These are phyloP conservation scores for Gastrophysa polygoni DNA, from an alignment of 2,888 invertebrate species.

Conservation along the genomic window DNA sequence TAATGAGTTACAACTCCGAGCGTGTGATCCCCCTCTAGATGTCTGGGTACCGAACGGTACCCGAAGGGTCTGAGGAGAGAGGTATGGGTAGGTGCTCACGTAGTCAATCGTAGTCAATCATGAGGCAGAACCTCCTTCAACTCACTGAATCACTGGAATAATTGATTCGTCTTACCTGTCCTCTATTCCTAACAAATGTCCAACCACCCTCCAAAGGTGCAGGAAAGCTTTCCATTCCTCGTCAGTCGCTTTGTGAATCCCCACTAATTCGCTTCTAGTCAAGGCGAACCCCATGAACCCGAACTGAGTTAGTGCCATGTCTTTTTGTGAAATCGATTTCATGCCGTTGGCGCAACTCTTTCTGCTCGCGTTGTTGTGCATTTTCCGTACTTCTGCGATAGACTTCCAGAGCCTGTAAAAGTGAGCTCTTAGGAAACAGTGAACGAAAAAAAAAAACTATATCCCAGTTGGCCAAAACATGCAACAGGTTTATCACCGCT, in stretches of 20 bases:
- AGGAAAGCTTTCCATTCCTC: constrained; percentile 76
- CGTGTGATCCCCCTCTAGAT: too few species aligned
- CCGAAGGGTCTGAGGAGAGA: too few species aligned
- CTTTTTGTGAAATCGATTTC: constrained; percentile 76
- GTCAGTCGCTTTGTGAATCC: constrained; percentile 64
- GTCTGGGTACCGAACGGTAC: too few species aligned
- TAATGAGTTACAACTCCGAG: too few species aligned
- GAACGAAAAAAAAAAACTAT: too few species aligned
- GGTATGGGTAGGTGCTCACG: too few species aligned
- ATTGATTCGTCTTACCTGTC: constrained; percentile 69
- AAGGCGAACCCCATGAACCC: constrained; percentile 83
- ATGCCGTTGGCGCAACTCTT: constrained; percentile 54
- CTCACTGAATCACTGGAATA: too few species aligned
- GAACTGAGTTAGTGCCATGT: constrained; percentile 85
- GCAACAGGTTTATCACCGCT: too few species aligned
- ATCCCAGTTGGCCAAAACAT: too few species aligned
- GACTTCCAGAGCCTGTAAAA: constrained; percentile 70
- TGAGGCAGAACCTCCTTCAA: too few species aligned
- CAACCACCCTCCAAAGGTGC: constrained; percentile 85
- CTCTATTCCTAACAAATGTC: constrained; percentile 80
- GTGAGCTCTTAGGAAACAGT: too few species aligned
- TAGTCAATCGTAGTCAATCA: too few species aligned
- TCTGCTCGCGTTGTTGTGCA: constrained; percentile 65
- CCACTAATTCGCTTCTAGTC: constrained; percentile 61
- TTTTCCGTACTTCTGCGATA: constrained; percentile 67